Base-by-base conservation (phyloP, 2,113 vertebrate genomes). In the Oreochromis tanganicae region DNA sequence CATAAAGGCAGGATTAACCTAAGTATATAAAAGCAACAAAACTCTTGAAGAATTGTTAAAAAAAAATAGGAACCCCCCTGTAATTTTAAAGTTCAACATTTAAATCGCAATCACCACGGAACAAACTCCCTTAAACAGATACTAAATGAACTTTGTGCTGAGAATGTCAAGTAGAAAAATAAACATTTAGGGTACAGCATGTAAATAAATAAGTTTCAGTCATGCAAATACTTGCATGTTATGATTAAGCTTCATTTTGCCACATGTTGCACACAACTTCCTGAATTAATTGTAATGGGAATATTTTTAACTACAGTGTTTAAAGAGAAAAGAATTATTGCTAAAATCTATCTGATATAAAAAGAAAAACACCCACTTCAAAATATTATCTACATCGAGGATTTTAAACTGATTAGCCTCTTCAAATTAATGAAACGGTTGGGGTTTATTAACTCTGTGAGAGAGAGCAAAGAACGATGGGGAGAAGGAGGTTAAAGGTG, bases 401-500 rank as follows among this genome's bases (percentile, higher is more conserved):
- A 84, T 80, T 91, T 88, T 93, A 83, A 89, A 91, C 43, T 90
- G 88, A 94, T 94, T 87, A 89, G 80, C 89, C 87, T 87, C 80
- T 85, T 91, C 48, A 90, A 87, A 86, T 89, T 57, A 90, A 54
- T 57, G 80, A 82, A 87, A 82, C 2, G 55, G 82, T 59, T 14
- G 1, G 57, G 85, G 87, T 89, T 93, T 92, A 66, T 86, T 83
- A 50, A 85, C 82, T 85, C 48, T 66, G 82, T 87, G 81, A 54
- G 81, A 86, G 82, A 32, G 80, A 50, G 57, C 61, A 66, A 52
- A 79, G 56, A 83, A 24, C 9, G 17, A 80, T 17, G 82, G 84
- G 75, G 16, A 32, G 27, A 68, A 59, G 21, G 82, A 83, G 91
- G 94, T 90, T 34, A 93, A 83, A 94, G 94, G 97, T 97, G 96